Evolutionary conservation across 2,797 vertebrate species (phyloP).

Genomic region (Anniella stebbinsi): DNA sequence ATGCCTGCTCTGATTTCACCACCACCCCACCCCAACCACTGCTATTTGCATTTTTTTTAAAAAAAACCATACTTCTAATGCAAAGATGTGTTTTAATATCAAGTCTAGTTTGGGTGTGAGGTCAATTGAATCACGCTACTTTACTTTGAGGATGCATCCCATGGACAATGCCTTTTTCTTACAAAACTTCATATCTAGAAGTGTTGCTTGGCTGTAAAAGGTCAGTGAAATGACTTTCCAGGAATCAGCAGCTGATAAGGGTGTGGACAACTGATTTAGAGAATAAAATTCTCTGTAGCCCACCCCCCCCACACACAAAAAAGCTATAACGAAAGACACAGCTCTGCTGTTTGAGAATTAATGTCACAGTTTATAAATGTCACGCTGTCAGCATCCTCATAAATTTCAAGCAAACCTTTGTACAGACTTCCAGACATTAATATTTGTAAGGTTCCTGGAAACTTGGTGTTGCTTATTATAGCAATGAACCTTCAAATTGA

Average conservation of each 20-base stretch:
- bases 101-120: neutral
- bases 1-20: neutral
- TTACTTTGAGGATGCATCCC: neutral
- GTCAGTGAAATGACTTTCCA: conserved; percentile 13
- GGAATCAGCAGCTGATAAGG: conserved; percentile 32
- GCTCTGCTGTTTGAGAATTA: conserved; percentile 57
- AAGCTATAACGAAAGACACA: conserved; percentile 42
- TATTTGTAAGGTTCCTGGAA: neutral
- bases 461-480: conserved; percentile 63
- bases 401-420: conserved; percentile 66
- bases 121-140: neutral
- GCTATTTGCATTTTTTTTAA: neutral
- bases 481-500: conserved; percentile 48
- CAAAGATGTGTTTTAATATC: neutral
- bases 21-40: neutral
- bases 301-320: neutral
- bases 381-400: conserved; percentile 36
- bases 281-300: neutral
- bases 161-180: neutral
- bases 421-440: conserved; percentile 61
- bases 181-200: neutral
- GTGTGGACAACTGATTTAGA: conserved; percentile 45
- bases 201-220: conserved; percentile 26
- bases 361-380: conserved; percentile 63
- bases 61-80: neutral